Conservation (phyloP, 2,113 vertebrate genomes). For the Psittacara wagleri region DNA sequence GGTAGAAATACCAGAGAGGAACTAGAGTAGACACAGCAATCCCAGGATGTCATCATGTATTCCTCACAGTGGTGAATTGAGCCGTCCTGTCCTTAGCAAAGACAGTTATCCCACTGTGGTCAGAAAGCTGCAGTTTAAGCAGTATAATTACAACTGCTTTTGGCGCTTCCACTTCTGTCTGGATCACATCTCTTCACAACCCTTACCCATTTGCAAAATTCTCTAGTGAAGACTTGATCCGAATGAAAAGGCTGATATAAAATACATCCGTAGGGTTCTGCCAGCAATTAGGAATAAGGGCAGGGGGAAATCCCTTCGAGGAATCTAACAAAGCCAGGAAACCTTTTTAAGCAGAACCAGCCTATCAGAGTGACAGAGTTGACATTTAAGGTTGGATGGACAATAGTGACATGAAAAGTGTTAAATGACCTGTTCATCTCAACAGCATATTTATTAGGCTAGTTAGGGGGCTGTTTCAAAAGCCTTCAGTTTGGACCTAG, state of each 20-base stretch:
- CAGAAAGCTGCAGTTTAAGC: background rate
- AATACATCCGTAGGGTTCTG: conserved; percentile 47
- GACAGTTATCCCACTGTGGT: background rate
- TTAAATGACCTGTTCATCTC: conserved; percentile 59
- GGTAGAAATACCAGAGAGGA: background rate
- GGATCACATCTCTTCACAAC: background rate
- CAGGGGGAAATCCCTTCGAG: conserved; percentile 8
- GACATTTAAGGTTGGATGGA: conserved; percentile 57
- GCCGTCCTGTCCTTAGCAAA: background rate
- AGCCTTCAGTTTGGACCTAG: conserved; percentile 20
- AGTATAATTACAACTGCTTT: background rate
- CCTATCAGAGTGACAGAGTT: conserved; percentile 49
- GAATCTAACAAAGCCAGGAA: conserved; percentile 59
- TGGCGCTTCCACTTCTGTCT: background rate
- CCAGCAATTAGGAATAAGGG: conserved; percentile 46
- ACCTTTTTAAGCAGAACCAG: conserved; percentile 49
- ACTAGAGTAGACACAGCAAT: background rate
- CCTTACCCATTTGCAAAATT: background rate
- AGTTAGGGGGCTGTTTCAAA: conserved; percentile 46
- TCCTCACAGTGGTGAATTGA: background rate
- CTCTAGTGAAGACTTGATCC: conserved; percentile 13
- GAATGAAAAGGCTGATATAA: conserved; percentile 41
- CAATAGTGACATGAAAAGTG: conserved; percentile 43
- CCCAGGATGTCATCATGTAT: rapidly evolving
- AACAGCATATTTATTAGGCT: conserved; percentile 54